Base-by-base conservation (phyloP, 2,113 vertebrate species). In the Muscicapa adusta region DNA sequence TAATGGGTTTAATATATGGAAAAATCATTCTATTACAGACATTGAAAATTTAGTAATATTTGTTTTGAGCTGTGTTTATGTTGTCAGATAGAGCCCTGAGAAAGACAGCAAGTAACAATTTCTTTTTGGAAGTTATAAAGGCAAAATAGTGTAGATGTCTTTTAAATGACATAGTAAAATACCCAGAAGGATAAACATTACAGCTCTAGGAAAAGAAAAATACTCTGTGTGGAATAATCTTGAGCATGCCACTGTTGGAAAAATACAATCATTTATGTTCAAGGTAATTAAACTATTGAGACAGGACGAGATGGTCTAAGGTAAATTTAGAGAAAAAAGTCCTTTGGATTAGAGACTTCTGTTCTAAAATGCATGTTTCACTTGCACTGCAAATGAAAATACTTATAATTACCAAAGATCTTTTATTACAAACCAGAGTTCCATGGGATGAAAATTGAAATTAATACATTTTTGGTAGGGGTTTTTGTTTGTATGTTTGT, bases 201-300 rank as follows among this genome's bases (percentile, higher is more conserved):
- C 36, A 85, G 48, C 9, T 77, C 15, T 28, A 83, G 29, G 76
- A 56, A 34, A 72, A 62, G 33, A 26, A 91, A 70, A 68, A 77
- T 63, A 26, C 10, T 45, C 60, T 70, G 36, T 47, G 8, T 72
- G 81, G 29, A 94, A 95, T 83, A 38, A 76, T 84, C 91, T 36
- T 68, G 12, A 47, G 51, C 53, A 18, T 50, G 19, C 13, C 79
- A 65, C 40, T 87, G n/a, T 22, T 94, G 79, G 62, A 92, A 93
- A 47, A 94, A 96, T 86, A 63, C 8, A 93, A 33, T 68, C 14
- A 26, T 94, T 96, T 92, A 31, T 43, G 36, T 47, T 88, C 78
- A 89, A 54, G 65, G 5, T 77, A 92, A 63, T 51, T 86, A 57
- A 71, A 72, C 57, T 48, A 25, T 16, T 4, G 9, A 77, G 53